Conservation (phyloP, 1,140 invertebrate genomes). For the Trichonephila clavipes region DNA sequence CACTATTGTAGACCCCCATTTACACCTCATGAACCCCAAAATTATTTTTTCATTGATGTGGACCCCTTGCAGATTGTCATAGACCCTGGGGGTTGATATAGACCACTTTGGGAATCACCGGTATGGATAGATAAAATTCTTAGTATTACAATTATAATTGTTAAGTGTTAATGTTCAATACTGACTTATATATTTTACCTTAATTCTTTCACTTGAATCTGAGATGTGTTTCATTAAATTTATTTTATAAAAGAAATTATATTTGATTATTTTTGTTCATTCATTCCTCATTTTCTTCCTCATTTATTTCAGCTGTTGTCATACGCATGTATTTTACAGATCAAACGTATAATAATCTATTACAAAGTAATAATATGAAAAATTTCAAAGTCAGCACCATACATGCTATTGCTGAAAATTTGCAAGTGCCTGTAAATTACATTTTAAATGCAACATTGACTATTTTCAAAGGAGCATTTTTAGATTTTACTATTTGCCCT, state of each 20-base stretch:
- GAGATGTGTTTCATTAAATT: too few relatives aligned
- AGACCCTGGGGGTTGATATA: too few relatives aligned
- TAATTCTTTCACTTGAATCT: too few relatives aligned
- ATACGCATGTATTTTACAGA: slow-evolving; percentile 7
- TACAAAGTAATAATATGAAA: not conserved
- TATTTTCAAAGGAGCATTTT: slow-evolving; percentile 25
- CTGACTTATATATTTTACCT: too few relatives aligned
- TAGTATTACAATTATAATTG: too few relatives aligned
- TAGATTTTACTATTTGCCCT: slow-evolving; percentile 40
- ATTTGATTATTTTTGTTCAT: not conserved
- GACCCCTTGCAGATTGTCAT: too few relatives aligned
- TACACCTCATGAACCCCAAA: too few relatives aligned
- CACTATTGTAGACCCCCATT: too few relatives aligned
- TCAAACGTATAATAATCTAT: not conserved
- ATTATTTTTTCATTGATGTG: too few relatives aligned
- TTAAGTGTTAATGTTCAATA: too few relatives aligned
- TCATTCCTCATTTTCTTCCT: not conserved
- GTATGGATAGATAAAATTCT: too few relatives aligned
- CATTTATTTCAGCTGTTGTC: slow-evolving; percentile 11
- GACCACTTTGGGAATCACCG: too few relatives aligned
- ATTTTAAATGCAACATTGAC: slow-evolving; percentile 36
- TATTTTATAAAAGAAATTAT: not conserved
- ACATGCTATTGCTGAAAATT: slow-evolving; percentile 21
- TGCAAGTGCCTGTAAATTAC: slow-evolving; percentile 4
- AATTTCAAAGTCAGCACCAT: slow-evolving; percentile 27